A percentile compares a stretch with the other conserved stretches of the same genome.
Conservation (phyloP, 2,113 vertebrate genomes). For the Pavo muticus region DNA sequence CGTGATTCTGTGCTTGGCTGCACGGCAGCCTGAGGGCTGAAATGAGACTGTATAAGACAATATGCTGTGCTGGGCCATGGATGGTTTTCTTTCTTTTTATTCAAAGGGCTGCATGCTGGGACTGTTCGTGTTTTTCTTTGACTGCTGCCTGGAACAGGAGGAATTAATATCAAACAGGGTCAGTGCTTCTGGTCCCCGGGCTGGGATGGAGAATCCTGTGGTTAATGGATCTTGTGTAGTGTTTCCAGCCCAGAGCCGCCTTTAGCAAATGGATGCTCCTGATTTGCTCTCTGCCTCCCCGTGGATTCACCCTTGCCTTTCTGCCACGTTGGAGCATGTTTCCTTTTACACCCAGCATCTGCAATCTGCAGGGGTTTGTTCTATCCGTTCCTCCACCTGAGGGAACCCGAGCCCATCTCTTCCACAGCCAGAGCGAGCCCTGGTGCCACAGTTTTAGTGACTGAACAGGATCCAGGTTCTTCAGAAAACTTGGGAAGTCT, state of each 20-base stretch:
- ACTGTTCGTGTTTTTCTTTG: not conserved
- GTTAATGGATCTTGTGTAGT: not conserved
- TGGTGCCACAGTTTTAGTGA: not conserved
- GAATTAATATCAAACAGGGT: not conserved
- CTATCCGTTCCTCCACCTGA: not conserved
- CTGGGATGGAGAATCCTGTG: not conserved
- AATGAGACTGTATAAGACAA: not conserved
- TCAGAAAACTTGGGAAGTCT: not conserved
- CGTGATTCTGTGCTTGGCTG: not conserved
- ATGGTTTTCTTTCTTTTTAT: not conserved
- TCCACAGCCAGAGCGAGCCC: not conserved
- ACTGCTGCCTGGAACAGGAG: not conserved
- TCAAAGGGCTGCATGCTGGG: not conserved
- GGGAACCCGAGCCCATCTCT: not conserved
- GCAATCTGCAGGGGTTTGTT: not conserved
- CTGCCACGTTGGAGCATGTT: fast-evolving
- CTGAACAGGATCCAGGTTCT: not conserved
- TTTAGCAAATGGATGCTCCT: not conserved
- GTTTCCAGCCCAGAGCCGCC: not conserved
- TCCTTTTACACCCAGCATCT: fast-evolving
- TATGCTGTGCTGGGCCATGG: not conserved
- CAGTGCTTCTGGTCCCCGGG: not conserved
- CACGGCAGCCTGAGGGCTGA: not conserved
- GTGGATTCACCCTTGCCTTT: not conserved
- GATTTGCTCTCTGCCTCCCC: not conserved